Evolutionary conservation across 2,888 invertebrate genomes (phyloP), one percentile per base, ranked within the genome.

Genomic region (Drosophila rubida): DNA sequence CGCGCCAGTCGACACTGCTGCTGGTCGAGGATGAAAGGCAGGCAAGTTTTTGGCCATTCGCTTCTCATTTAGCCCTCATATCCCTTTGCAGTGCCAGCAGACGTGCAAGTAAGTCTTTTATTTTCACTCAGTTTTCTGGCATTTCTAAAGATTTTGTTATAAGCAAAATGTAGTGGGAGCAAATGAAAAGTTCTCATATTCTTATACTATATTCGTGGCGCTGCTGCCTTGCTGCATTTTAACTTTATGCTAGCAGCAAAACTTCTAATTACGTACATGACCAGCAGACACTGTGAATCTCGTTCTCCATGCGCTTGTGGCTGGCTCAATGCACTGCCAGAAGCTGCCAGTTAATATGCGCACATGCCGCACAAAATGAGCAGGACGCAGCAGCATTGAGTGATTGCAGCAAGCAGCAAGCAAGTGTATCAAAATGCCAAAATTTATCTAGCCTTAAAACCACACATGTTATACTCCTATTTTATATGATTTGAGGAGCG

Each of bases 191-290:
- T 88, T 88, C 82, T 77, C 72, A 70, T 79, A 75, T 88, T 83
- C 88, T 78, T 87, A n/a, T n/a, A n/a, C n/a, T n/a, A n/a, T n/a
- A n/a, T n/a, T n/a, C n/a, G n/a, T n/a, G n/a, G n/a, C n/a, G 65
- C 67, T n/a, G 67, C 55, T 63, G 63, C 71, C 48, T 35, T 53
- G 57, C 59, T 64, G 60, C 61, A 70, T 75, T 65, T 78, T 71
- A 67, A 60, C 75, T 75, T 74, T 57, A 68, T 71, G 69, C 74
- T 61, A 65, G 67, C 69, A 78, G 78, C 68, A 75, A 85, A 89
- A 89, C 89, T 90, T 89, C 85, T 89, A 89, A 89, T 89, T 90
- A 88, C 87, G 78, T 78, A 85, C 90, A 89, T 88, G 90, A 85
- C 89, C 87, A 80, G 80, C 74, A 81, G 63, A 84, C 53, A 82